Percentiles rank a stretch among this genome's conserved stretches.
phyloP scores from a whole-genome alignment of 2,888 invertebrate genomes.

The Drosophila meridiana region DNA sequence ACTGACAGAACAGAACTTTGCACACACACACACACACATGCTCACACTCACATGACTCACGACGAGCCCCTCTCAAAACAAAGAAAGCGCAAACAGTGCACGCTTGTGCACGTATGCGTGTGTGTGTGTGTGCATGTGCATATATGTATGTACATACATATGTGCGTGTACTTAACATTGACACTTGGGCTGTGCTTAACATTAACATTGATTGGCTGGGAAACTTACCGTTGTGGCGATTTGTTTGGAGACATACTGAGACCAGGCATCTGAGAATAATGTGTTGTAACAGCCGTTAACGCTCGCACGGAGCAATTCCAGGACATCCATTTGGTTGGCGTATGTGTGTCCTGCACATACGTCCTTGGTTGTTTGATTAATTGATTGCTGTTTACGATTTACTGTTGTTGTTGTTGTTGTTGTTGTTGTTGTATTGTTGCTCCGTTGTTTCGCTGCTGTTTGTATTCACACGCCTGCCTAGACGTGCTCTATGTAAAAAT shows the following conservation, averaged over 20 bases:
- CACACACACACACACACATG: not conserved
- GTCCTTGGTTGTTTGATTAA: slow-evolving; percentile 27
- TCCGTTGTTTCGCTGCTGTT: slow-evolving; percentile 13
- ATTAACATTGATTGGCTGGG: not conserved
- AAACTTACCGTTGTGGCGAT: slow-evolving; percentile 86
- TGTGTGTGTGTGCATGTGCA: not conserved
- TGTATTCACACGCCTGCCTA: slow-evolving; percentile 25
- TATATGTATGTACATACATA: not conserved
- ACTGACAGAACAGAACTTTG: not conserved
- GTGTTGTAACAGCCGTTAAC: slow-evolving; percentile 71
- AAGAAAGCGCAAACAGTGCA: slow-evolving; percentile 26
- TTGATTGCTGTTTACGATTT: not conserved
- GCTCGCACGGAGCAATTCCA: slow-evolving; percentile 67
- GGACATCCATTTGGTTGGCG: slow-evolving; percentile 60
- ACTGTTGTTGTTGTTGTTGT: not conserved
- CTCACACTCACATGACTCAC: slow-evolving; percentile 30
- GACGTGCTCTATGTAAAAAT: slow-evolving; percentile 20
- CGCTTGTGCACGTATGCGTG: not conserved
- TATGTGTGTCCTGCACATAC: slow-evolving; percentile 20
- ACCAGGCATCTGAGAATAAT: slow-evolving; percentile 85
- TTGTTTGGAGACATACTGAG: slow-evolving; percentile 86
- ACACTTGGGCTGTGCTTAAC: slow-evolving; percentile 1
- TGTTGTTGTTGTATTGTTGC: slow-evolving; percentile 12
- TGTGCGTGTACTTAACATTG: slow-evolving; percentile 4
- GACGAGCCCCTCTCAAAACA: slow-evolving; percentile 40